These are phyloP conservation scores for Pangasius mekongensis DNA, from an alignment of 2,797 vertebrate genomes.

Conservation along the genomic window DNA sequence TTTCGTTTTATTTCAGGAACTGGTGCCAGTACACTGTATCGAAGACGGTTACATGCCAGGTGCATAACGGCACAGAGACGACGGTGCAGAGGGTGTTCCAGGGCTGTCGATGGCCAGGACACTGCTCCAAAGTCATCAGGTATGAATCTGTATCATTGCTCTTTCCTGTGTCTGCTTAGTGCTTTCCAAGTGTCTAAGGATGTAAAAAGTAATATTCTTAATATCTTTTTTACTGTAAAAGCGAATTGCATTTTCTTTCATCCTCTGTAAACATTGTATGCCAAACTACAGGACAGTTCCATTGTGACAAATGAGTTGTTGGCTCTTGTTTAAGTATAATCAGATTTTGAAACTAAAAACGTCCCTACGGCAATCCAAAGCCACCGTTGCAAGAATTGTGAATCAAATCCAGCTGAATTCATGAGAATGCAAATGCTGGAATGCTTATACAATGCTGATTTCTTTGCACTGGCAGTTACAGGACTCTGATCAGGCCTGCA, in stretches of 20 bases:
- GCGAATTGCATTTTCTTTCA: neutral
- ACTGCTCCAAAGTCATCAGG: constrained; percentile 93
- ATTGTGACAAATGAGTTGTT: constrained; percentile 17
- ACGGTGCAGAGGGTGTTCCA: constrained; percentile 92
- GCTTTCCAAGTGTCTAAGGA: neutral
- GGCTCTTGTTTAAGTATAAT: neutral
- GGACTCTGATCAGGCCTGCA: constrained; percentile 87
- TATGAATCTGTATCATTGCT: constrained; percentile 62
- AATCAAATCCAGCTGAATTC: neutral
- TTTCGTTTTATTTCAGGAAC: constrained; percentile 75
- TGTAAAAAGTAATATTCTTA: neutral
- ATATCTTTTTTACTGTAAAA: neutral
- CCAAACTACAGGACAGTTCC: neutral
- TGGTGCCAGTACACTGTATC: constrained; percentile 94
- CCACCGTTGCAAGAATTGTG: neutral
- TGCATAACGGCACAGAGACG: constrained; percentile 92
- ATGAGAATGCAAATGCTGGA: neutral
- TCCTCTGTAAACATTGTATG: neutral
- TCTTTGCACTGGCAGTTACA: constrained; percentile 82
- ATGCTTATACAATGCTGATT: neutral
- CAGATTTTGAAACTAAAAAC: constrained; percentile 19
- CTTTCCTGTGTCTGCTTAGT: neutral
- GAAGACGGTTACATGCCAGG: constrained; percentile 90
- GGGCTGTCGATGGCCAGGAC: constrained; percentile 93
- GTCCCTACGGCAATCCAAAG: neutral